Evolutionary conservation across 1,140 invertebrate genomes (phyloP).

Genomic region (Bombyx mandarina): DNA sequence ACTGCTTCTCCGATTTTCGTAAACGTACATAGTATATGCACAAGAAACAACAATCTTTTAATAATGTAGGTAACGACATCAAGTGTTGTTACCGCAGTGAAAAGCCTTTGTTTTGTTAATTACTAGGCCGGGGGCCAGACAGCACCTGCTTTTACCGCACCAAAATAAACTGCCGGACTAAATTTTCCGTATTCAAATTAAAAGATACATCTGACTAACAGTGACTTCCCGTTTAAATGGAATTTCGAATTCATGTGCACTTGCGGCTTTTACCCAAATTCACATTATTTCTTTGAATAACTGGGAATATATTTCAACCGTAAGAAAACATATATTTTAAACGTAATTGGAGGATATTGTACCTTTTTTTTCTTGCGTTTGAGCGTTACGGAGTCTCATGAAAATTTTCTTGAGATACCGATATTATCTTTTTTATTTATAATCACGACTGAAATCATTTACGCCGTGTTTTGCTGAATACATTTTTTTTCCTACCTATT

Average conservation of each 20-base stretch:
- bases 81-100: constrained; percentile 36
- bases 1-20: too few species aligned
- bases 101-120: constrained; percentile 52
- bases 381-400: too few species aligned
- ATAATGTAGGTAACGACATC: constrained; percentile 35
- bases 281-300: not conserved
- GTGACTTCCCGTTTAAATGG: constrained; percentile 14
- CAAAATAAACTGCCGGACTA: constrained; percentile 38
- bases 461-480: too few species aligned
- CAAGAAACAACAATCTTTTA: constrained; percentile 15
- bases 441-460: not conserved
- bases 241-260: constrained; percentile 15
- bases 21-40: too few species aligned
- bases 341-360: not conserved
- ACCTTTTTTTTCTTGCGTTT: too few species aligned
- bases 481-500: too few species aligned
- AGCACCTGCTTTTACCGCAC: constrained; percentile 35
- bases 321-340: not conserved
- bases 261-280: constrained; percentile 1
- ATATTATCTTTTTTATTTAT: not conserved
- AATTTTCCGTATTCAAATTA: constrained; percentile 39
- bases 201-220: constrained; percentile 29
- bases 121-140: constrained; percentile 26
- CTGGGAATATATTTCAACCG: constrained; percentile 10
- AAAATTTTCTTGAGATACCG: too few species aligned